Evolutionary conservation across 1,140 invertebrate species (phyloP).

Genomic region (Cylas formicarius): DNA sequence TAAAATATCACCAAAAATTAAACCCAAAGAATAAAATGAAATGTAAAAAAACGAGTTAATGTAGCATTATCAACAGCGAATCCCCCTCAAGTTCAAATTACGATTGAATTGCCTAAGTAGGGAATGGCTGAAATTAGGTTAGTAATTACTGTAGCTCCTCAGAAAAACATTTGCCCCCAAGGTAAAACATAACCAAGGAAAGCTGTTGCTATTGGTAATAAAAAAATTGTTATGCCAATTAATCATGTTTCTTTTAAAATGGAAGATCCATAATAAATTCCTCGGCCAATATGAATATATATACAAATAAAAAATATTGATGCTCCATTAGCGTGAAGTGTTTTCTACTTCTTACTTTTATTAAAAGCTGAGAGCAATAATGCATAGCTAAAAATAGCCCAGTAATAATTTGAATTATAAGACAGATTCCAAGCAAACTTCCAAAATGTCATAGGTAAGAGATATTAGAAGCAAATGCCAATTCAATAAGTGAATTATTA

Average conservation of each 20-base stretch:
- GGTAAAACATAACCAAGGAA: constrained; percentile 64
- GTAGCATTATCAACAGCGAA: constrained; percentile 62
- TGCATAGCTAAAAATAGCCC: constrained; percentile 55
- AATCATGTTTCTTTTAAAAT: constrained; percentile 49
- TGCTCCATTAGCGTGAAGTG: constrained; percentile 51
- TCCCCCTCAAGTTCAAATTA: constrained; percentile 61
- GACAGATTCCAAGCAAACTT: constrained; percentile 50
- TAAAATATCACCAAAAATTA: too few relatives aligned
- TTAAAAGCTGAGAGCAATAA: constrained; percentile 50
- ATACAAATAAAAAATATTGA: constrained; percentile 51
- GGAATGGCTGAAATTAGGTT: constrained; percentile 61
- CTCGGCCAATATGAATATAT: constrained; percentile 48
- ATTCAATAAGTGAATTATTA: constrained; percentile 48
- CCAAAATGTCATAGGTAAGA: constrained; percentile 49
- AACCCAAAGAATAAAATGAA: constrained; percentile 65
- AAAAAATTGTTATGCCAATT: constrained; percentile 50
- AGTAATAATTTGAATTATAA: constrained; percentile 54
- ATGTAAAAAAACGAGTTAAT: constrained; percentile 62
- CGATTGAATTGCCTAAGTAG: constrained; percentile 51
- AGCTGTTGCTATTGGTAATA: constrained; percentile 55
- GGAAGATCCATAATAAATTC: constrained; percentile 51
- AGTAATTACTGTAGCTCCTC: constrained; percentile 65
- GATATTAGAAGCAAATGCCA: constrained; percentile 49
- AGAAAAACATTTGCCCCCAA: constrained; percentile 67
- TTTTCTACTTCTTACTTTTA: constrained; percentile 50